phyloP scores from a whole-genome alignment of 2,888 invertebrate species.

The Cynaeus angustus region DNA sequence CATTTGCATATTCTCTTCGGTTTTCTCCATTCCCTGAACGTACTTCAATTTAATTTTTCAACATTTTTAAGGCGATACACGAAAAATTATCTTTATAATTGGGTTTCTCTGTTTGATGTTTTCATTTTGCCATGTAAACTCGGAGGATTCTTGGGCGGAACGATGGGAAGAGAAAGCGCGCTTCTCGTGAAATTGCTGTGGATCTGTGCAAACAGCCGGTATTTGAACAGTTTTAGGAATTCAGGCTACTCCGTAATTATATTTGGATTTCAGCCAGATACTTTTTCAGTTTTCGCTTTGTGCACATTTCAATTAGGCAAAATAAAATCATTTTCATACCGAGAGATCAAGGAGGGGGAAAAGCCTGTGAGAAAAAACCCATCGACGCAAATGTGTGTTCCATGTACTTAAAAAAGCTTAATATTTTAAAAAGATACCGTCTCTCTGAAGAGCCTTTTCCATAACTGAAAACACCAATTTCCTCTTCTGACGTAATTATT shows the following conservation, averaged over 20 bases:
- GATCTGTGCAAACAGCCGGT: constrained; percentile 59
- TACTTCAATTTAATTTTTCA: constrained; percentile 45
- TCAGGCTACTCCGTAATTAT: constrained; percentile 62
- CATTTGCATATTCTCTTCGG: constrained; percentile 30
- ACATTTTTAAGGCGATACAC: constrained; percentile 41
- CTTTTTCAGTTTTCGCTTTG: constrained; percentile 65
- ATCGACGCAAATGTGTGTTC: constrained; percentile 41
- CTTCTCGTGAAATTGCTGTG: constrained; percentile 53
- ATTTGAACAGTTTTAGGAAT: constrained; percentile 62
- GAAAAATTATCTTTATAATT: constrained; percentile 51
- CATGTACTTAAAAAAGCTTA: constrained; percentile 46
- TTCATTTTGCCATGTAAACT: constrained; percentile 47
- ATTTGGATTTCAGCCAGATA: constrained; percentile 63
- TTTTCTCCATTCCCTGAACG: constrained; percentile 23
- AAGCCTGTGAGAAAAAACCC: constrained; percentile 30
- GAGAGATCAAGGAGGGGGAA: constrained; percentile 15
- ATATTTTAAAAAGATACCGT: constrained; percentile 41
- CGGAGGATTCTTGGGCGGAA: constrained; percentile 36
- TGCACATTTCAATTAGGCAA: constrained; percentile 63
- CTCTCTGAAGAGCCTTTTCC: constrained; percentile 42
- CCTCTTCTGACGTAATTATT: constrained; percentile 39
- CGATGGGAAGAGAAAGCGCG: constrained; percentile 44
- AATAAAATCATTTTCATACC: constrained; percentile 49
- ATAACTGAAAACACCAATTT: constrained; percentile 45
- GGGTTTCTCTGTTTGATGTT: constrained; percentile 49